Percentiles rank a stretch among this genome's conserved stretches.
These are phyloP conservation scores for Psittacula cyanocephala DNA, from an alignment of 2,113 vertebrate genomes.

Conservation along the genomic window DNA sequence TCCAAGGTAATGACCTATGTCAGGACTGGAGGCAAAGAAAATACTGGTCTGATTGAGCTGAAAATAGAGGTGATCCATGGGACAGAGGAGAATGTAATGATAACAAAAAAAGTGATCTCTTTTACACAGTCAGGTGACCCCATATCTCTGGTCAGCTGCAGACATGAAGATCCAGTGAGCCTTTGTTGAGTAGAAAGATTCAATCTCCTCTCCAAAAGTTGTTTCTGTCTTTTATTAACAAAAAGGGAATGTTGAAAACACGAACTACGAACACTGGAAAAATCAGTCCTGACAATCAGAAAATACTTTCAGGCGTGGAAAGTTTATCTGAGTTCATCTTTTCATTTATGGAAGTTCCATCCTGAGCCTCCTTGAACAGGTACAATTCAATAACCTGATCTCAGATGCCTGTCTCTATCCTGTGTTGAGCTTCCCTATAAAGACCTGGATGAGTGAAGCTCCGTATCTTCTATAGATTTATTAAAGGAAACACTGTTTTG, in stretches of 20 bases:
- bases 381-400: not conserved
- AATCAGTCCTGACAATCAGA: not conserved
- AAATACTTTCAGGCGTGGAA: not conserved
- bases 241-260: not conserved
- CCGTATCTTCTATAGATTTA: not conserved
- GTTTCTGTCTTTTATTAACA: not conserved
- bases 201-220: not conserved
- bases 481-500: not conserved
- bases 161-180: not conserved
- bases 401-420: not conserved
- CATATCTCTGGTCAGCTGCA: not conserved
- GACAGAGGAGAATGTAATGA: not conserved
- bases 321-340: not conserved
- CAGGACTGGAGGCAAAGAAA: not conserved
- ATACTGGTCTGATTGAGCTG: not conserved
- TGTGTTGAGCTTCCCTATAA: not conserved
- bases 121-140: not conserved
- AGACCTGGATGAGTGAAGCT: not conserved
- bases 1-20: not conserved
- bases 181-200: not conserved
- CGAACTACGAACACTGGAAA: accelerated
- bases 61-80: not conserved
- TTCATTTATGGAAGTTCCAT: not conserved
- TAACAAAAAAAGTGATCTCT: not conserved
- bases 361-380: not conserved